A percentile compares a stretch with the other conserved stretches of the same genome.
Evolutionary conservation across 2,113 vertebrate species (phyloP).

Genomic region (Ceratotherium simum): DNA sequence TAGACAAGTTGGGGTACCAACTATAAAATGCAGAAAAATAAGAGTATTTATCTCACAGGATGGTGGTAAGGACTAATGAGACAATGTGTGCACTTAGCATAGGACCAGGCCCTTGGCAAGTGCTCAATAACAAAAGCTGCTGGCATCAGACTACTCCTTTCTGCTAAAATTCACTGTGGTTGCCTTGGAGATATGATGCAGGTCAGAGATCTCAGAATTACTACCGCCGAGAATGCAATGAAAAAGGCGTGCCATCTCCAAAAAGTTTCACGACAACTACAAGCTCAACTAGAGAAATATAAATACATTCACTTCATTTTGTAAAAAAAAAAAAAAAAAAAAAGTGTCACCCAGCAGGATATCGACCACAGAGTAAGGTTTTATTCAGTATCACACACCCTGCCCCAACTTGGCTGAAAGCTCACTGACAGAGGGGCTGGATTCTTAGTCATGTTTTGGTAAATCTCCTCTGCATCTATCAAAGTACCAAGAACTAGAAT

Average conservation of each 20-base stretch:
- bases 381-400: background rate
- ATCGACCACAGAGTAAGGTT: background rate
- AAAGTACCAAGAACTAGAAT: background rate
- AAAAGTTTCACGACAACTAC: background rate
- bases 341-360: background rate
- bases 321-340: background rate
- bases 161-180: background rate
- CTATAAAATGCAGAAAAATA: slow-evolving; percentile 9
- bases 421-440: background rate
- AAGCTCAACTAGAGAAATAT: background rate
- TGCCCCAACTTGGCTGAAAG: slow-evolving; percentile 1
- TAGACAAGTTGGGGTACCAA: background rate
- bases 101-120: background rate
- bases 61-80: background rate
- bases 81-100: background rate
- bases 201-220: background rate
- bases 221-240: background rate
- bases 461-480: background rate
- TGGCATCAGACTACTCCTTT: background rate
- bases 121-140: background rate
- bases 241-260: background rate
- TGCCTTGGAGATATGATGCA: background rate
- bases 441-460: slow-evolving; percentile 16
- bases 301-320: slow-evolving; percentile 36
- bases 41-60: background rate